These are phyloP conservation scores for Mamestra configurata DNA, from an alignment of 1,140 invertebrate genomes.

Conservation along the genomic window DNA sequence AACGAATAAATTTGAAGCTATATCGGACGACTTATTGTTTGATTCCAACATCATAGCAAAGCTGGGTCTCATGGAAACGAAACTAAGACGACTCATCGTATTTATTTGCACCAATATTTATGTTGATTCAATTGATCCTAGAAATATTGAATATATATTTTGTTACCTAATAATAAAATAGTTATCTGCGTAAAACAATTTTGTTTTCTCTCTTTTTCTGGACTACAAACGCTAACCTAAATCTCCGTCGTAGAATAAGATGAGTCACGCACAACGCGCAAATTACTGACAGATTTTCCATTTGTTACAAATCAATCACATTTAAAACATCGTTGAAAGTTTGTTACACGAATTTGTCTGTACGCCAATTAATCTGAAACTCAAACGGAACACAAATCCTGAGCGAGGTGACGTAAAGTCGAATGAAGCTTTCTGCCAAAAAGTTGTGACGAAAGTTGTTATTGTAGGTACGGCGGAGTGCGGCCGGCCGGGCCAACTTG, in stretches of 20 bases:
- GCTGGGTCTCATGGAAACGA: neutral
- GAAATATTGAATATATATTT: neutral
- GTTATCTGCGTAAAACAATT: neutral
- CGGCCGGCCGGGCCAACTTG: conserved; percentile 42
- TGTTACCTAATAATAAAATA: neutral
- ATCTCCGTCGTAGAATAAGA: neutral
- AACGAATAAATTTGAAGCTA: neutral
- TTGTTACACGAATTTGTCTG: conserved; percentile 41
- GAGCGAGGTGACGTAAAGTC: conserved; percentile 43
- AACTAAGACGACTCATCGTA: neutral
- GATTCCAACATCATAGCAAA: neutral
- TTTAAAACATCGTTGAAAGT: conserved; percentile 19
- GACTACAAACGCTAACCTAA: neutral
- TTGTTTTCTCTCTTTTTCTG: neutral
- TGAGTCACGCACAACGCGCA: neutral
- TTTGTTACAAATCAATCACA: conserved; percentile 29
- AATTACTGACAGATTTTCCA: conserved; percentile 24
- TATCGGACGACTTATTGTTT: neutral
- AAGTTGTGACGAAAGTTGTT: conserved; percentile 64
- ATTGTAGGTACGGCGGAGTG: conserved; percentile 56
- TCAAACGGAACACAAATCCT: conserved; percentile 41
- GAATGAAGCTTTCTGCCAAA: conserved; percentile 57
- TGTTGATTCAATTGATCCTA: conserved; percentile 2
- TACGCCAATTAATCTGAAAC: conserved; percentile 53
- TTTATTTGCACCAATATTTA: neutral